phyloP scores from a whole-genome alignment of 2,113 vertebrate genomes.

The Scatophagus argus region DNA sequence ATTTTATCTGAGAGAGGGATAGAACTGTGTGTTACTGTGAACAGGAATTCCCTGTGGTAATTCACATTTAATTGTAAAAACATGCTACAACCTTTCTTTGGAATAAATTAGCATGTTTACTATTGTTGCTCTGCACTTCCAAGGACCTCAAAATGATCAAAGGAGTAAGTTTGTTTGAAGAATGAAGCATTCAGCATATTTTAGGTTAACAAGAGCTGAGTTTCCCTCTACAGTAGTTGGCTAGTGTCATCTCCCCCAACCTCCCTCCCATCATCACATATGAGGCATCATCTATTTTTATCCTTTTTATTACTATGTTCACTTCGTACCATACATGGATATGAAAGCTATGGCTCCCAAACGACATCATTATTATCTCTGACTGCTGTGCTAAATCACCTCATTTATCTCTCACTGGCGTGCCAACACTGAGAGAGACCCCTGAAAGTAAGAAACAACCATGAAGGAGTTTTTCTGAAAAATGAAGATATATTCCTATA shows the following conservation, averaged over 20 bases:
- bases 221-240: constrained; percentile 58
- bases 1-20: constrained; percentile 55
- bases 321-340: constrained; percentile 49
- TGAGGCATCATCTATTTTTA: constrained; percentile 64
- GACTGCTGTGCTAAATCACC: constrained; percentile 68
- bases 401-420: constrained; percentile 68
- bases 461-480: constrained; percentile 8
- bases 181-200: constrained; percentile 78
- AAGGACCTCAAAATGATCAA: constrained; percentile 80
- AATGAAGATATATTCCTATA: neutral
- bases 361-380: constrained; percentile 63
- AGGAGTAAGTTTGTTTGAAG: constrained; percentile 79
- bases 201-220: constrained; percentile 78
- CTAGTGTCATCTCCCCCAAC: constrained; percentile 52
- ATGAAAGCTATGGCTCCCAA: constrained; percentile 34
- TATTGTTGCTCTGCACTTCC: constrained; percentile 74
- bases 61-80: constrained; percentile 82
- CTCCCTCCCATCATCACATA: constrained; percentile 55
- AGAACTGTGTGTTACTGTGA: constrained; percentile 19
- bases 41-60: constrained; percentile 65
- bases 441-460: constrained; percentile 29
- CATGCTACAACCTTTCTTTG: constrained; percentile 75
- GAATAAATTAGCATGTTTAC: constrained; percentile 83
- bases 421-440: constrained; percentile 40
- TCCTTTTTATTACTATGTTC: constrained; percentile 52